Base-by-base conservation (phyloP, 1,140 invertebrate genomes). In the Limonius californicus region DNA sequence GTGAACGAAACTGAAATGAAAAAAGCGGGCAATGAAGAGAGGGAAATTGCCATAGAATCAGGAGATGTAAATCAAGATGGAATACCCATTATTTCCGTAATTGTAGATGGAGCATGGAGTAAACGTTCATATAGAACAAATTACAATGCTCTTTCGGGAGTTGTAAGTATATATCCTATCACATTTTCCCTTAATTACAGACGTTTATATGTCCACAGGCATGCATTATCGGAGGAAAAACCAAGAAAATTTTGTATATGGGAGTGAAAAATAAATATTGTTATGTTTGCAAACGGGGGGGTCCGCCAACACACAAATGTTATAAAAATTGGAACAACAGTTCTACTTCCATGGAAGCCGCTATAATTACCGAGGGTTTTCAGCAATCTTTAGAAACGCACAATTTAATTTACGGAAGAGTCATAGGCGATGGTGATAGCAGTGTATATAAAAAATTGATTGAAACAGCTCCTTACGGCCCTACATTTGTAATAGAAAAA, bases 351-450 rank as follows among this genome's bases (percentile, higher is more conserved):
- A 78, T 78, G 77, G 74, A 78, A 66, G 15, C 67, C 2, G 66
- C 68, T 27, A 70, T 73, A 8, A 70, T 77, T 54, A 43, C 66
- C 6, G 69, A 78, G 54, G 72, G 73, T 1, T 78, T 78, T 62
- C 57, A 65, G 43, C 14, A 47, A n/a, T 72, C 71, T 30, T 54
- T 74, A 7, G n/a, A 62, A 20, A 58, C 60, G 15, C 64, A 77
- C 68, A 64, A 69, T n/a, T 4, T 79, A 0, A 68, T 70, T 2
- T 77, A 76, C 59, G 64, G 43, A 1, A 53, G 30, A 27, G 19
- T 77, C 6, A 70, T 79, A 64, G 72, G 62, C 6, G 77, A 78
- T 66, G 78, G 76, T 11, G 77, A 79, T 60, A 70, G 70, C 9
- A 75, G 69, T 45, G 72, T 75, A 1, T 69, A 70, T 64, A 64